phyloP scores from a whole-genome alignment of 2,113 vertebrate species.

The Cinclus cinclus region DNA sequence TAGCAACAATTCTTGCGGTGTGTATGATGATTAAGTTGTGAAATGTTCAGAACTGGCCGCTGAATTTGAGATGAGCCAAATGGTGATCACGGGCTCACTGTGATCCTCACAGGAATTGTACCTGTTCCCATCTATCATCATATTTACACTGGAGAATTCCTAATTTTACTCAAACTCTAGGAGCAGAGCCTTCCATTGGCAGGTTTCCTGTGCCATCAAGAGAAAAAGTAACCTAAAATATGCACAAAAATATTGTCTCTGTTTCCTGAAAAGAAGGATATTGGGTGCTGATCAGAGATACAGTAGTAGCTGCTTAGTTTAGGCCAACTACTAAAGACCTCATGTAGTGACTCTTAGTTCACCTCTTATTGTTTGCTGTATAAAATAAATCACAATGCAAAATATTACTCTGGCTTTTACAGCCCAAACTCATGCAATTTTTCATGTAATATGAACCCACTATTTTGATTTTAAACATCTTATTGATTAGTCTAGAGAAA shows the following conservation, averaged over 20 bases:
- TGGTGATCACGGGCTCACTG: neutral
- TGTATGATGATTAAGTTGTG: neutral
- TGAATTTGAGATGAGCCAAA: neutral
- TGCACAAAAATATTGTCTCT: neutral
- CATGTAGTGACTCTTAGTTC: neutral
- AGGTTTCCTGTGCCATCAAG: neutral
- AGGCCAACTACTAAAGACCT: neutral
- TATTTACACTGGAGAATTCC: neutral
- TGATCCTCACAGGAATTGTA: neutral
- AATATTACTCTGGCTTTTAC: neutral
- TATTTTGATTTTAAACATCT: neutral
- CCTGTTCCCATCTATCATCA: fast-evolving
- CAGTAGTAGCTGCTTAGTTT: neutral
- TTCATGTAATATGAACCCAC: neutral
- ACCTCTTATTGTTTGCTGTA: neutral
- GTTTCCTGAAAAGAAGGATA: neutral
- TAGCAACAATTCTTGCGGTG: neutral
- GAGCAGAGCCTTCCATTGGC: neutral
- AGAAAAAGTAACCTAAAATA: neutral
- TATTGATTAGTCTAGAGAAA: neutral
- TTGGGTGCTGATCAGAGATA: neutral
- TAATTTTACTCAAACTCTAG: neutral
- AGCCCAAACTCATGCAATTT: neutral
- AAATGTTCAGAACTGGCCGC: neutral
- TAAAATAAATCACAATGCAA: neutral